A percentile compares a stretch with the other conserved stretches of the same genome.
phyloP scores from a whole-genome alignment of 2,797 vertebrate species.

The Neostethus bicornis region DNA sequence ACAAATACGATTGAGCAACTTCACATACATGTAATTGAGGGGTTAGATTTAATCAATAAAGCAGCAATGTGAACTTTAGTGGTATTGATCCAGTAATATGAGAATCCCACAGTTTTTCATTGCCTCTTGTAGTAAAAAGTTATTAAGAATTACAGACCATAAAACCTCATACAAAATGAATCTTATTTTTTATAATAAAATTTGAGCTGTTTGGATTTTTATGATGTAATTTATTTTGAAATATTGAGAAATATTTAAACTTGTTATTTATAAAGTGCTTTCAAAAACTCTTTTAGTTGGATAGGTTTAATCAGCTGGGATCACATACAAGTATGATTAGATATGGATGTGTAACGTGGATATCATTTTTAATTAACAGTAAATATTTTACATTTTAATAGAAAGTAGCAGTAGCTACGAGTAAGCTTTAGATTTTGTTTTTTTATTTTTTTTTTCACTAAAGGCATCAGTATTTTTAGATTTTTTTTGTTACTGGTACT shows the following conservation, averaged over 20 bases:
- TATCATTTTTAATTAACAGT: neutral
- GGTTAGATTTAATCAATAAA: slow-evolving; percentile 16
- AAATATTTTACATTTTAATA: neutral
- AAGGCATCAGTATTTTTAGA: neutral
- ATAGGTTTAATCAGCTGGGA: neutral
- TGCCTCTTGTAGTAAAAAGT: neutral
- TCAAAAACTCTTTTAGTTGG: neutral
- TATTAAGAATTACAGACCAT: neutral
- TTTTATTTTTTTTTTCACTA: neutral
- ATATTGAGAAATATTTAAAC: neutral
- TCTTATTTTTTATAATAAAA: neutral
- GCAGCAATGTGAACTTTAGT: slow-evolving; percentile 22
- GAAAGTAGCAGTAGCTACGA: neutral
- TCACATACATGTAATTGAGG: too few relatives aligned
- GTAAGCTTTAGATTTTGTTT: neutral
- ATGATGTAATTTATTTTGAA: neutral
- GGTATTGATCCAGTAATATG: slow-evolving; percentile 6
- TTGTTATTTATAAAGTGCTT: neutral
- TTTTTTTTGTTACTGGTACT: neutral
- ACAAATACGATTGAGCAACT: slow-evolving; percentile 8
- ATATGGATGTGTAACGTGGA: neutral
- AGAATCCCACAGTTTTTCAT: slow-evolving; percentile 3
- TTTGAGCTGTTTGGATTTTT: neutral
- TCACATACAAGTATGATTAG: neutral
- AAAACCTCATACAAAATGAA: neutral